Percentiles rank a stretch among this genome's conserved stretches.
Conservation (phyloP, 2,888 invertebrate species). For the Euclidia mi region DNA sequence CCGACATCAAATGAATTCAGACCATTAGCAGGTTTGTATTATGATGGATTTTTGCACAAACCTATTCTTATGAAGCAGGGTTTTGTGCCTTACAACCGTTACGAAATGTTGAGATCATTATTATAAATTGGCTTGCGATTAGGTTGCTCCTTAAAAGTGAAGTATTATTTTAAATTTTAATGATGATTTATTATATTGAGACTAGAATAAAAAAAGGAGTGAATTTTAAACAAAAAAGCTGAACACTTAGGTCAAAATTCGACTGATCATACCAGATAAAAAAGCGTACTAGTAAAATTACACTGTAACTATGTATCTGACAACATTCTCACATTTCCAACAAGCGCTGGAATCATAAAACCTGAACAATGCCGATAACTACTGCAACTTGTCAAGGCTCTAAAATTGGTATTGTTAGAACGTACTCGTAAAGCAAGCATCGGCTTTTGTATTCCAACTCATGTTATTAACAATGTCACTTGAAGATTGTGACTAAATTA, state of each 20-base stretch:
- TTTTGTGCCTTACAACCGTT: slow-evolving; percentile 67
- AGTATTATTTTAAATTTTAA: no score
- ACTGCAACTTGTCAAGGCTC: slow-evolving; percentile 75
- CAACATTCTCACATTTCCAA: slow-evolving; percentile 58
- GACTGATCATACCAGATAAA: slow-evolving; percentile 1
- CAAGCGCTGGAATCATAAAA: slow-evolving; percentile 66
- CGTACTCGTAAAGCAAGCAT: slow-evolving; percentile 76
- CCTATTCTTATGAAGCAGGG: slow-evolving; percentile 69
- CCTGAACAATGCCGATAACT: slow-evolving; percentile 75
- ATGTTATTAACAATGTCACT: slow-evolving; percentile 76
- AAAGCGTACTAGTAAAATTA: slow-evolving; percentile 9
- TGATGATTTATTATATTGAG: no score
- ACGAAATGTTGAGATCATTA: slow-evolving; percentile 15
- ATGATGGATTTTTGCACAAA: slow-evolving; percentile 81
- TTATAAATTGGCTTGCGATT: no score
- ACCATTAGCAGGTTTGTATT: slow-evolving; percentile 84
- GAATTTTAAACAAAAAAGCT: no score
- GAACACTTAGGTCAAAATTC: no score
- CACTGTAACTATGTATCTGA: slow-evolving; percentile 29
- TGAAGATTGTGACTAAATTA: slow-evolving; percentile 45
- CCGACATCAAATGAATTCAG: slow-evolving; percentile 69
- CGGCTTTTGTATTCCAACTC: slow-evolving; percentile 75
- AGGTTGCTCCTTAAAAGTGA: no score
- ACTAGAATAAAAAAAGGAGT: no score
- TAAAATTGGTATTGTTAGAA: slow-evolving; percentile 81